A percentile compares a stretch with the other conserved stretches of the same genome.
Conservation (phyloP, 2,113 vertebrate genomes). For the Gymnogyps californianus region DNA sequence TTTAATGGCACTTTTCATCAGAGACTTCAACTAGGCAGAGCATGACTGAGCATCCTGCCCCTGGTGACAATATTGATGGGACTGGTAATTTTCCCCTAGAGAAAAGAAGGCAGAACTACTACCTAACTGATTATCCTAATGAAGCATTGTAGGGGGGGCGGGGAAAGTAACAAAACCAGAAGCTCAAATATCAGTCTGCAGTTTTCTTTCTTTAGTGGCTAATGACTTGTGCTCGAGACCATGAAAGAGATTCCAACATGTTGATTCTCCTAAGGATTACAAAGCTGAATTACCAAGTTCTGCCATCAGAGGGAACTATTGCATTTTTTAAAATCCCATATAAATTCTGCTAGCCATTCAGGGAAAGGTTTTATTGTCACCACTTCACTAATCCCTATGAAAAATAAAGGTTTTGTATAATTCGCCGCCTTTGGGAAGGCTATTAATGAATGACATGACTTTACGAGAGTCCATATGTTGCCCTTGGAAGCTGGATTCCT, state of each 20-base stretch:
- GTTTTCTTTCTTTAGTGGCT: neutral
- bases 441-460: neutral
- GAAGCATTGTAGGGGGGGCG: fast-evolving
- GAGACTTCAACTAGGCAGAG: neutral
- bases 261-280: neutral
- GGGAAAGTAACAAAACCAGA: neutral
- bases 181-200: neutral
- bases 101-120: neutral
- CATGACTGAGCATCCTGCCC: neutral
- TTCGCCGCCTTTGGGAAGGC: neutral
- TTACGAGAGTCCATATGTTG: neutral
- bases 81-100: neutral
- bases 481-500: neutral
- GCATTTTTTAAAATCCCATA: neutral
- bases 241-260: neutral
- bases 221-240: neutral
- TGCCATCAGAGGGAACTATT: constrained; percentile 62
- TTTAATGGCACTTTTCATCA: neutral
- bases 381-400: neutral
- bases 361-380: neutral
- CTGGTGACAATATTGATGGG: neutral
- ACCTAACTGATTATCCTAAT: neutral
- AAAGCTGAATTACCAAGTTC: neutral
- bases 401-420: neutral
- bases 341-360: neutral